Evolutionary conservation across 2,113 vertebrate species (phyloP), one percentile per base, ranked within the genome.

Genomic region (Sylvietta virens): DNA sequence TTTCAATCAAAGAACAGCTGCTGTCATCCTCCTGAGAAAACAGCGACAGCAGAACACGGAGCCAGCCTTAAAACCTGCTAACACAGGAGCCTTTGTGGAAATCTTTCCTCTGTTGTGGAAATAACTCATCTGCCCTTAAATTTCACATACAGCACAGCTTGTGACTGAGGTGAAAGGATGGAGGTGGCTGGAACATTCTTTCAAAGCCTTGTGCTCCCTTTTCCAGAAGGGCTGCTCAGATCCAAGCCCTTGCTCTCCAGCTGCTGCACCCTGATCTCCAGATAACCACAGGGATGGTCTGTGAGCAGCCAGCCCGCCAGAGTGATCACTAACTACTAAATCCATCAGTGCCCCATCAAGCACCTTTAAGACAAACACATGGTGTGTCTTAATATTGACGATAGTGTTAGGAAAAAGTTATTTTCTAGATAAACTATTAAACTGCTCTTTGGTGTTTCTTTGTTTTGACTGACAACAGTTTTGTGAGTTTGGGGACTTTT

Each of bases 1-100:
- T 97, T 97, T 95, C 98, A 98, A 97, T 97, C 97, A 97, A 77
- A 88, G 95, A 95, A 78, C 97, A 98, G 98, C 97, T 97, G 95
- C 95, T 91, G 88, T 82, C 89, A 81, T 81, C 91, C 88, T 71
- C 76, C 47, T 39, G 92, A 97, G 85, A 94, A 91, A 84, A 56
- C 2, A 81, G 45, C 21, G 85, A 90, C 5, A 76, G 90, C 83
- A 94, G 56, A 86, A 85, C 82, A 76, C 15, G 47, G 51, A 78
- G 82, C 28, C 88, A 92, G 73, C 66, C 87, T 72, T 40, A 67
- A 95, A 90, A 86, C 42, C 91, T 74, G 72, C 73, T 31, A 77
- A 92, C 81, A 96, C 71, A 92, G 86, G 42, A 92, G 91, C 57
- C 67, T 95, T 90, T 96, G 91, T 90, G 78, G 73, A 89, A 92